Evolutionary conservation across 2,888 invertebrate genomes (phyloP).

Genomic region (Drosophila monieri): DNA sequence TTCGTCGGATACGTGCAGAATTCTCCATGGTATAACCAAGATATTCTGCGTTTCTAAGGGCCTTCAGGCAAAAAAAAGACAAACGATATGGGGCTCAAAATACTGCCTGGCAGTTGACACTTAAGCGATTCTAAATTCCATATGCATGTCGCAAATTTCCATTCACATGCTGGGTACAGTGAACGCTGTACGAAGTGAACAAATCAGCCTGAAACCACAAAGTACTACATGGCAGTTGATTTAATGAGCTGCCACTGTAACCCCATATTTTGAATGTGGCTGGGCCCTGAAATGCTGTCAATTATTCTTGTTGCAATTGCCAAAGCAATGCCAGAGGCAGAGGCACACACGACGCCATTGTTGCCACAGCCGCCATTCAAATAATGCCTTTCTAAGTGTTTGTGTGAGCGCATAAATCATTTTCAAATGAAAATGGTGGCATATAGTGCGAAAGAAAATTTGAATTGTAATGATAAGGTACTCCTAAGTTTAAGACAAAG

Average conservation of each 20-base stretch:
- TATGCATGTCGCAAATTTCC: constrained; percentile 29
- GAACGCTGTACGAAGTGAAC: background rate
- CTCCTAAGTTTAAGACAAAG: too few species aligned
- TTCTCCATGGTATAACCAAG: constrained; percentile 19
- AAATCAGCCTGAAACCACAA: background rate
- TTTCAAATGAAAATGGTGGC: constrained; percentile 34
- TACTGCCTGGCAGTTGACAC: constrained; percentile 40
- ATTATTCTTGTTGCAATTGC: constrained; percentile 35
- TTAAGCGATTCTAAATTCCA: constrained; percentile 39
- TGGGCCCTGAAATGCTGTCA: constrained; percentile 23
- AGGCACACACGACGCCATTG: constrained; percentile 33
- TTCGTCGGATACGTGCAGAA: constrained; percentile 31
- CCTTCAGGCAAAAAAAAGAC: constrained; percentile 28
- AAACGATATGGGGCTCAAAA: constrained; percentile 36
- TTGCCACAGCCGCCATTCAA: constrained; percentile 35
- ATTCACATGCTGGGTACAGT: constrained; percentile 13
- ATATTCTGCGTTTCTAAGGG: constrained; percentile 3
- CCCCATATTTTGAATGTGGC: background rate
- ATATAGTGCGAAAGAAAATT: background rate
- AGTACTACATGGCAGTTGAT: background rate
- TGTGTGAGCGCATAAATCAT: constrained; percentile 49
- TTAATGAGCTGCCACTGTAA: constrained; percentile 12
- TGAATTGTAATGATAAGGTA: too few species aligned
- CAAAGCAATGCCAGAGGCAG: constrained; percentile 11
- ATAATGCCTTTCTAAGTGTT: constrained; percentile 45